A percentile compares a stretch with the other conserved stretches of the same genome.
phyloP scores from a whole-genome alignment of 1,140 invertebrate genomes.

The Andrena cerasifolii region DNA sequence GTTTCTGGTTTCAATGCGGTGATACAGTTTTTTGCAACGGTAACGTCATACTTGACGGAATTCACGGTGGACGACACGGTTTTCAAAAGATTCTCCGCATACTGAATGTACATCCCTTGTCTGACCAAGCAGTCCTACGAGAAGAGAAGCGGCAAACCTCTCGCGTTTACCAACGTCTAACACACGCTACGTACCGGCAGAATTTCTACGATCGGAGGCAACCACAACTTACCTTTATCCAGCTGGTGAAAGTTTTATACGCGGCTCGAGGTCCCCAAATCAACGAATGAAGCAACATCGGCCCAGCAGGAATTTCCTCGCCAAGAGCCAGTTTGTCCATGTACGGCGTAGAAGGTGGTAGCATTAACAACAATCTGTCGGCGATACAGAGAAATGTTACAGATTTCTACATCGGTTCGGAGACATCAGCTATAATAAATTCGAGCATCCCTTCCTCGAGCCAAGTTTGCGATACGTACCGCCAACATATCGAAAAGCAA shows the following conservation, averaged over 20 bases:
- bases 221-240: slow-evolving; percentile 84
- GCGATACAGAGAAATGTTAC: slow-evolving; percentile 39
- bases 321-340: slow-evolving; percentile 89
- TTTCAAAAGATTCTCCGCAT: slow-evolving; percentile 90
- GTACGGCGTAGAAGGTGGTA: slow-evolving; percentile 94
- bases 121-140: slow-evolving; percentile 91
- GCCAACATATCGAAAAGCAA: slow-evolving; percentile 94
- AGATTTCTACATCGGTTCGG: neutral
- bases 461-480: slow-evolving; percentile 79
- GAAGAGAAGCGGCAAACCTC: neutral
- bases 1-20: slow-evolving; percentile 84
- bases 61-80: slow-evolving; percentile 87
- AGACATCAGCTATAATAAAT: neutral
- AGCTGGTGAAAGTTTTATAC: slow-evolving; percentile 86
- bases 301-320: slow-evolving; percentile 83
- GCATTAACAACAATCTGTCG: slow-evolving; percentile 86
- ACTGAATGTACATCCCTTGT: slow-evolving; percentile 93
- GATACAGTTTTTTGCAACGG: slow-evolving; percentile 87
- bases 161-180: neutral
- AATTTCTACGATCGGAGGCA: neutral
- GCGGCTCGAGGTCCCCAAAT: slow-evolving; percentile 88
- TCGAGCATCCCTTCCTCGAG: neutral
- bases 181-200: neutral
- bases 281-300: slow-evolving; percentile 87
- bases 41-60: slow-evolving; percentile 87